Percentiles rank a stretch among this genome's conserved stretches.
These are phyloP conservation scores for Phocoena sinus DNA, from an alignment of 2,113 vertebrate genomes.

Conservation along the genomic window DNA sequence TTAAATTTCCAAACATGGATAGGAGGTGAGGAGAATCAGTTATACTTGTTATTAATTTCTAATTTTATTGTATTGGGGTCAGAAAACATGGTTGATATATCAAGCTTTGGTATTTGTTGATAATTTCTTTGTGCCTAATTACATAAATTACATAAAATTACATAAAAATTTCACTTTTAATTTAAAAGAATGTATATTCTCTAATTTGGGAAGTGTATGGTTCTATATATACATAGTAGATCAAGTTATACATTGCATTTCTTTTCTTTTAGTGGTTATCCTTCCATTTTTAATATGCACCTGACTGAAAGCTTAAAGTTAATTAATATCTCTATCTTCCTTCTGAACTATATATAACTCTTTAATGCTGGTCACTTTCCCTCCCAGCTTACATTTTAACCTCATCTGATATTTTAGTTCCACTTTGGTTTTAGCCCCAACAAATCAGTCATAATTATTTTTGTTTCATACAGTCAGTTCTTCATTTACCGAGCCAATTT, in stretches of 20 bases:
- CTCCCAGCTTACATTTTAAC: slow-evolving; percentile 5
- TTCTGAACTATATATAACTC: not conserved
- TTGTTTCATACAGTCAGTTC: not conserved
- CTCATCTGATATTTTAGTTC: not conserved
- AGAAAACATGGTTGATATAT: not conserved
- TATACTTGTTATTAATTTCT: slow-evolving; percentile 11
- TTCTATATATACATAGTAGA: not conserved
- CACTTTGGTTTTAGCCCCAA: not conserved
- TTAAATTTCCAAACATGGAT: not conserved
- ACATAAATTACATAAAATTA: not conserved
- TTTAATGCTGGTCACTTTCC: not conserved
- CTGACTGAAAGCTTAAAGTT: not conserved
- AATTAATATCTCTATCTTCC: slow-evolving; percentile 7
- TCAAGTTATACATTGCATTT: not conserved
- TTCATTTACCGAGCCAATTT: not conserved
- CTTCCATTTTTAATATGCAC: slow-evolving; percentile 45
- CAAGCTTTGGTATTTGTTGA: not conserved
- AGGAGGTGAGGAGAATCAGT: not conserved
- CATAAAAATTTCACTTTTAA: not conserved
- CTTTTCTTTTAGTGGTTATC: not conserved
- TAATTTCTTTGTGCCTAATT: slow-evolving; percentile 1
- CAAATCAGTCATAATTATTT: not conserved
- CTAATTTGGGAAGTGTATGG: not conserved
- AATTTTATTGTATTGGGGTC: not conserved
- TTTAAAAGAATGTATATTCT: not conserved